Percentiles rank a stretch among this genome's conserved stretches.
phyloP scores from a whole-genome alignment of 2,888 invertebrate species.

The Epinotia ramella region DNA sequence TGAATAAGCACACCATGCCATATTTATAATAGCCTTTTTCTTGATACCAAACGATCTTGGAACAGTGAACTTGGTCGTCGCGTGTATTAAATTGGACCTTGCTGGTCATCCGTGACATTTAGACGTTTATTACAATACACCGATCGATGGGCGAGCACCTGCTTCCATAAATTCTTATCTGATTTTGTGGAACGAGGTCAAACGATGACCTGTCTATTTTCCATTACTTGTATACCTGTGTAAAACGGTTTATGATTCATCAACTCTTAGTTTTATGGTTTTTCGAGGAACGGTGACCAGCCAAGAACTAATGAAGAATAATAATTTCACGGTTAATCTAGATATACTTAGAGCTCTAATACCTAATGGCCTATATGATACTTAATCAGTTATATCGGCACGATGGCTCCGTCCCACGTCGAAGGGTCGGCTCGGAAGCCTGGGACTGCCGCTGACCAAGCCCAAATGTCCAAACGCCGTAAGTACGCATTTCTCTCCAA shows the following conservation, averaged over 20 bases:
- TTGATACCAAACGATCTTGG: conserved; percentile 37
- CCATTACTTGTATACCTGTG: conserved; percentile 72
- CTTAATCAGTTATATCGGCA: too few species aligned
- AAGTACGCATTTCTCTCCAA: too few species aligned
- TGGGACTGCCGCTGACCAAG: too few species aligned
- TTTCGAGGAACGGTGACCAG: neutral
- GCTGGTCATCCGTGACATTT: conserved; percentile 57
- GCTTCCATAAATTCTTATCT: conserved; percentile 73
- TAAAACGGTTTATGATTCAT: conserved; percentile 25
- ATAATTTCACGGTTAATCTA: neutral
- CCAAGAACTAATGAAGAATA: neutral
- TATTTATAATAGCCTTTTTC: conserved; percentile 35
- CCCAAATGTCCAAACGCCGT: too few species aligned
- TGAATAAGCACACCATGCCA: conserved; percentile 22
- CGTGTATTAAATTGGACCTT: conserved; percentile 49
- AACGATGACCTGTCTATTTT: conserved; percentile 52
- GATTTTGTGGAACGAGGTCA: conserved; percentile 73
- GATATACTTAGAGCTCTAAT: neutral
- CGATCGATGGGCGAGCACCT: conserved; percentile 63
- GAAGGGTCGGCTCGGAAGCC: too few species aligned
- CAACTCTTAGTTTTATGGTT: conserved; percentile 6
- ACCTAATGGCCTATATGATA: neutral
- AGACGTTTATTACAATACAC: conserved; percentile 53
- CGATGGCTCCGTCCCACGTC: too few species aligned
- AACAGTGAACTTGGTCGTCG: conserved; percentile 30